These are phyloP conservation scores for Drosophila yooni DNA, from an alignment of 2,888 invertebrate species.

Conservation along the genomic window DNA sequence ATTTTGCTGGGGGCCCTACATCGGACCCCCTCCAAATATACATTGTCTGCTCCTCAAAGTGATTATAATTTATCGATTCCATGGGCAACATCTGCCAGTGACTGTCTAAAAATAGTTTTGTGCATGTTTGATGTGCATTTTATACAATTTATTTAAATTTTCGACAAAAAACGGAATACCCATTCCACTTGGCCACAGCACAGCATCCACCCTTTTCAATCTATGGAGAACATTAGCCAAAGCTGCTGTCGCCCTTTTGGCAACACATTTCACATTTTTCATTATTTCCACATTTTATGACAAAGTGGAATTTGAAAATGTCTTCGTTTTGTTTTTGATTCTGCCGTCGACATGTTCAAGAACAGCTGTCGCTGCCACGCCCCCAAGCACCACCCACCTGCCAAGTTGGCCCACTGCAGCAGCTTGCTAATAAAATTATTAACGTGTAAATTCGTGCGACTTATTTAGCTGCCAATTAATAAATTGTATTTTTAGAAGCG, in stretches of 20 bases:
- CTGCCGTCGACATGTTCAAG: neutral
- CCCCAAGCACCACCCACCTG: neutral
- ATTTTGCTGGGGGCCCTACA: conserved; percentile 3
- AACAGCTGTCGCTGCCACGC: conserved; percentile 48
- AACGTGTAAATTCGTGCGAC: conserved; percentile 79
- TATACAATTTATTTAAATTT: conserved; percentile 49
- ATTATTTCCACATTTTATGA: conserved; percentile 72
- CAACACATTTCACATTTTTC: conserved; percentile 67
- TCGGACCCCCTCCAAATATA: neutral
- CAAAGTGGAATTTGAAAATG: conserved; percentile 75
- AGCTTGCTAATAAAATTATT: conserved; percentile 76
- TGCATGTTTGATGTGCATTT: conserved; percentile 56
- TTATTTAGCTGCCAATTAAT: conserved; percentile 82
- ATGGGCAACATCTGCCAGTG: conserved; percentile 53
- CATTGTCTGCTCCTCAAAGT: conserved; percentile 30
- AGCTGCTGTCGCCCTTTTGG: conserved; percentile 61
- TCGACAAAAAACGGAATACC: conserved; percentile 3
- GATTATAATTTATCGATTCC: conserved; percentile 70
- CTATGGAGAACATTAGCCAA: conserved; percentile 44
- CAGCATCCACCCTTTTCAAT: neutral
- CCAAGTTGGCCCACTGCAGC: conserved; percentile 23
- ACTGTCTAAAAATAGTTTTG: conserved; percentile 53
- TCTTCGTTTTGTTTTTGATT: conserved; percentile 44
- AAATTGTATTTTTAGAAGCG: conserved; percentile 69
- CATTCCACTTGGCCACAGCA: neutral